These are phyloP conservation scores for Seriola quinqueradiata DNA, from an alignment of 2,113 vertebrate genomes.

Conservation along the genomic window DNA sequence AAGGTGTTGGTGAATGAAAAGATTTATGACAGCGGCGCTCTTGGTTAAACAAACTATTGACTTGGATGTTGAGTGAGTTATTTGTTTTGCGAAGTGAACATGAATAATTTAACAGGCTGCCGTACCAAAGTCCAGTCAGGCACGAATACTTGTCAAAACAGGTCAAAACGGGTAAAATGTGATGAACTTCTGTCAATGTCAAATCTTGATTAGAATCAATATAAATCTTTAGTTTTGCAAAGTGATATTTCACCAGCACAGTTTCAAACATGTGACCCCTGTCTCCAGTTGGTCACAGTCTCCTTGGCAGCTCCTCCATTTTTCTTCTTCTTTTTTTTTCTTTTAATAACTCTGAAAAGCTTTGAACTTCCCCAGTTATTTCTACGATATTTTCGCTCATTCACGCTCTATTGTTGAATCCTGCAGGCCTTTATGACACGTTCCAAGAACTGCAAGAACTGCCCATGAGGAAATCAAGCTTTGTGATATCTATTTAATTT, in stretches of 20 bases:
- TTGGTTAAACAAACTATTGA: conserved; percentile 28
- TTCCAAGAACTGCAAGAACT: conserved; percentile 25
- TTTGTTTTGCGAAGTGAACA: conserved; percentile 29
- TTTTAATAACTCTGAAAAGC: conserved; percentile 2
- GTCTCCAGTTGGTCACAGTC: conserved; percentile 18
- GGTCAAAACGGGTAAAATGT: conserved; percentile 21
- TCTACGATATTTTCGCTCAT: conserved; percentile 25
- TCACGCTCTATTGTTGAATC: conserved; percentile 18
- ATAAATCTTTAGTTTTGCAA: conserved; percentile 28
- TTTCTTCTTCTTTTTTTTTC: background rate
- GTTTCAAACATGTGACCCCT: conserved; percentile 6
- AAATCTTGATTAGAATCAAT: conserved; percentile 14
- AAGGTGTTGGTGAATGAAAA: conserved; percentile 22
- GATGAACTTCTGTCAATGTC: conserved; percentile 19
- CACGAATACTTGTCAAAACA: conserved; percentile 35
- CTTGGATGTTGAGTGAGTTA: conserved; percentile 41
- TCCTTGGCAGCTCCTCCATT: conserved; percentile 9
- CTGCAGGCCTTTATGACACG: background rate
- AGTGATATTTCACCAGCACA: conserved; percentile 1
- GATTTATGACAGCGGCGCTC: background rate
- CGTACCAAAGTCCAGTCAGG: conserved; percentile 32
- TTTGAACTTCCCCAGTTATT: conserved; percentile 31
- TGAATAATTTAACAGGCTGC: conserved; percentile 40
- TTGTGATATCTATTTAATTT: conserved; percentile 60
- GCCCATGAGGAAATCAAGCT: conserved; percentile 44